Conservation (phyloP, 2,113 vertebrate genomes). For the Sinocyclocheilus grahami region DNA sequence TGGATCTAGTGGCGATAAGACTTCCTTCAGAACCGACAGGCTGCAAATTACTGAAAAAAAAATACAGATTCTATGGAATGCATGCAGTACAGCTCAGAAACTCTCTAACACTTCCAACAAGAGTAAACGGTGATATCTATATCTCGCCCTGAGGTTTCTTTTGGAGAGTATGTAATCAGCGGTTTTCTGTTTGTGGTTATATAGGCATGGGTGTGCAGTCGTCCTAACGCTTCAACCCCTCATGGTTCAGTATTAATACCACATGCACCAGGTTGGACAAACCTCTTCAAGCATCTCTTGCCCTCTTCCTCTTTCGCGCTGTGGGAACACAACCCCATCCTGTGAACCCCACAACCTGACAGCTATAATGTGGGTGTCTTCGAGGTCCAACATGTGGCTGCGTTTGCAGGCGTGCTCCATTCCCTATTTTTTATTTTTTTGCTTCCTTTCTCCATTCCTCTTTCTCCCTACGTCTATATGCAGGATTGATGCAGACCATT, state of each 20-base stretch:
- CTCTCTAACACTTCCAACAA: not conserved
- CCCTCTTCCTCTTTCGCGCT: not conserved
- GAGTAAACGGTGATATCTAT: constrained; percentile 9
- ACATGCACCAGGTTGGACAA: constrained; percentile 48
- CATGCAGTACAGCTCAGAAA: constrained; percentile 3
- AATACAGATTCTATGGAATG: constrained; percentile 27
- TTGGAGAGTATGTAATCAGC: constrained; percentile 24
- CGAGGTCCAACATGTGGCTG: constrained; percentile 55
- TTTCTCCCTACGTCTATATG: not conserved
- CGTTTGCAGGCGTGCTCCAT: too few species aligned
- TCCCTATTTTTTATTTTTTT: not conserved
- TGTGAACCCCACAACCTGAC: constrained; percentile 51
- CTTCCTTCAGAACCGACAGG: not conserved
- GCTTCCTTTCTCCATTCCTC: constrained; percentile 7
- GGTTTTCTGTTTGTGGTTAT: constrained; percentile 45
- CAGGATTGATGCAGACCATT: constrained; percentile 42
- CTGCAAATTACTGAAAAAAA: constrained; percentile 25
- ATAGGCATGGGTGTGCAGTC: constrained; percentile 42
- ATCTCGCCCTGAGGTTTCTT: not conserved
- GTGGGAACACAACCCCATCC: constrained; percentile 44
- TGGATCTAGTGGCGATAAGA: constrained; percentile 15
- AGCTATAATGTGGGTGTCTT: constrained; percentile 42
- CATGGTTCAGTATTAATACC: constrained; percentile 54
- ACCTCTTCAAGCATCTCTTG: not conserved
- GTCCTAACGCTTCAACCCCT: constrained; percentile 40